Evolutionary conservation across 2,888 invertebrate genomes (phyloP).

Genomic region (Plagodis dolabraria): DNA sequence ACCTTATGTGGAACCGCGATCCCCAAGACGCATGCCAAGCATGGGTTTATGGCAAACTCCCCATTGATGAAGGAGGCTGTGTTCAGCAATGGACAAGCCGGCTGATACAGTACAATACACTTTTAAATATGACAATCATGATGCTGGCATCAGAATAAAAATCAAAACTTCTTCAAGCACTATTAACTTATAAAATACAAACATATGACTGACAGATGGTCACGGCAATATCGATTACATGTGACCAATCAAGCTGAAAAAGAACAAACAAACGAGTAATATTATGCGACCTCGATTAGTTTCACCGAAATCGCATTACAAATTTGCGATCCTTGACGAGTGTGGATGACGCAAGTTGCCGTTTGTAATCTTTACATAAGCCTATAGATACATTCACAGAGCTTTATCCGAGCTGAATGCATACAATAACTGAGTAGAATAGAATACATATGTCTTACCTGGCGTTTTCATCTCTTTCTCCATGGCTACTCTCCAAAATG

Average conservation of each 20-base stretch:
- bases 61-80: too few relatives aligned
- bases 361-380: slow-evolving; percentile 5
- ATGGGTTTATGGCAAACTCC: too few relatives aligned
- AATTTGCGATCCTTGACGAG: slow-evolving; percentile 17
- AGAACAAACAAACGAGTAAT: slow-evolving; percentile 5
- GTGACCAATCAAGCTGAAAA: slow-evolving; percentile 4
- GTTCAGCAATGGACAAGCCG: too few relatives aligned
- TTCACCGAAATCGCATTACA: slow-evolving; percentile 10
- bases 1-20: too few relatives aligned
- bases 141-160: too few relatives aligned
- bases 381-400: not conserved
- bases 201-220: slow-evolving; percentile 2
- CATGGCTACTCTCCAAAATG: slow-evolving; percentile 66
- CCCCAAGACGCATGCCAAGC: too few relatives aligned
- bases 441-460: slow-evolving; percentile 55
- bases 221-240: slow-evolving; percentile 7
- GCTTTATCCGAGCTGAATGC: not conserved
- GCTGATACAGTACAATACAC: too few relatives aligned
- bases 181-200: not conserved
- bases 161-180: too few relatives aligned
- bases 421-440: not conserved
- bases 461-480: slow-evolving; percentile 69
- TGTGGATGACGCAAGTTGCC: slow-evolving; percentile 11
- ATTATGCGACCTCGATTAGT: slow-evolving; percentile 17
- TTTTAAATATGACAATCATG: too few relatives aligned